These are phyloP conservation scores for Chamaea fasciata DNA, from an alignment of 2,113 vertebrate genomes.

Conservation along the genomic window DNA sequence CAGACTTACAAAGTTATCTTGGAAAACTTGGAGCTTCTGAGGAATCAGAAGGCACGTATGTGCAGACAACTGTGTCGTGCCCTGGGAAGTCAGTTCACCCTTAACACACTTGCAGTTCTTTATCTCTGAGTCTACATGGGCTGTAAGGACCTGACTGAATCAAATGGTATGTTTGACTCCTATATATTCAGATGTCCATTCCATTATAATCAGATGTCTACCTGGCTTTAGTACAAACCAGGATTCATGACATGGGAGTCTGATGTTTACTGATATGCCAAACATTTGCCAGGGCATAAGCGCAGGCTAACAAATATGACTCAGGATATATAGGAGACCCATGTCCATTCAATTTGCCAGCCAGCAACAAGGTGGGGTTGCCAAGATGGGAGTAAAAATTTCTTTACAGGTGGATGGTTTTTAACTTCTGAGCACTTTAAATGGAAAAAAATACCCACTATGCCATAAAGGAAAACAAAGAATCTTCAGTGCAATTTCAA, in stretches of 20 bases:
- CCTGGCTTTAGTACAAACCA: not conserved
- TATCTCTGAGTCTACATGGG: not conserved
- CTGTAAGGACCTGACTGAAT: not conserved
- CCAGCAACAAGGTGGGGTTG: not conserved
- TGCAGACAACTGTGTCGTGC: fast-evolving
- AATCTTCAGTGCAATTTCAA: not conserved
- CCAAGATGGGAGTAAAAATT: not conserved
- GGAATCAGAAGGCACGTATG: not conserved
- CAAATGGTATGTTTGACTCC: not conserved
- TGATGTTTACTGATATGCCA: not conserved
- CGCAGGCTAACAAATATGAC: not conserved
- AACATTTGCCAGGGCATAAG: not conserved
- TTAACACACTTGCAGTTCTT: not conserved
- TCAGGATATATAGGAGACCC: not conserved
- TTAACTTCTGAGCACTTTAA: not conserved
- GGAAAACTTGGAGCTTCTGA: not conserved
- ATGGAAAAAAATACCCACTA: not conserved
- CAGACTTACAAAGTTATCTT: not conserved
- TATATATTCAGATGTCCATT: not conserved
- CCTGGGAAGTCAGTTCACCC: not conserved
- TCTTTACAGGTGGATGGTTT: not conserved
- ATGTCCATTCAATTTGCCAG: not conserved
- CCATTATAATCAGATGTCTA: not conserved
- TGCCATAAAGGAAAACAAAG: not conserved
- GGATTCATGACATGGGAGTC: not conserved